Evolutionary conservation across 2,113 vertebrate species (phyloP), one percentile per base, ranked within the genome.

Genomic region (Paralichthys olivaceus): DNA sequence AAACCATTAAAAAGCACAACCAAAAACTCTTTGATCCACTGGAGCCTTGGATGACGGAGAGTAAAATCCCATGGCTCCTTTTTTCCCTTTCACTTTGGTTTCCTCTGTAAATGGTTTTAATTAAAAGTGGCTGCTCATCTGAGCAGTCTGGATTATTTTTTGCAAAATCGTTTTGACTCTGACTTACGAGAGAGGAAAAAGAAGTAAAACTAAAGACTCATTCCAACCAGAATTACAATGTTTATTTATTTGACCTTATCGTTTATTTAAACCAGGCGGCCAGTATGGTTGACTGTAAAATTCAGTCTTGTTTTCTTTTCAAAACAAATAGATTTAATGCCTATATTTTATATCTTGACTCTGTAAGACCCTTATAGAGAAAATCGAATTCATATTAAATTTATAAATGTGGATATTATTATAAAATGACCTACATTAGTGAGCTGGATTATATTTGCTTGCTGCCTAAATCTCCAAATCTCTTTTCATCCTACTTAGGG

Each of bases 51-150:
- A 85, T 88, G 85, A 86, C 79, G 76, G 70, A 81, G 85, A 83
- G 76, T 80, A 82, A 86, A 90, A 88, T 89, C 79, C 84, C 80
- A 66, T 54, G 73, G 85, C 79, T 79, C 69, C 62, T 79, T 84
- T 80, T 79, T 80, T 60, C 77, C 12, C 72, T 22, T 68, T 85
- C 78, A 85, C 75, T 78, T 88, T 87, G 72, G 77, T 84, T 92
- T 88, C 82, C 82, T 83, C 80, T 86, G 79, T 80, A 88, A 91
- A 91, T 88, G 89, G 79, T 89, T 91, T 93, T 93, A 91, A 93
- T 93, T 91, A 93, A 89, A 92, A 86, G 82, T 84, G 84, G 69
- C 90, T 85, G 81, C 73, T 84, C 62, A 84, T 80, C 79, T 77
- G 69, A 90, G 87, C 67, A 85, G 81, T 81, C 81, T 81, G 75